These are phyloP conservation scores for Drosophila equinoxialis DNA, from an alignment of 1,140 invertebrate species.

Conservation along the genomic window DNA sequence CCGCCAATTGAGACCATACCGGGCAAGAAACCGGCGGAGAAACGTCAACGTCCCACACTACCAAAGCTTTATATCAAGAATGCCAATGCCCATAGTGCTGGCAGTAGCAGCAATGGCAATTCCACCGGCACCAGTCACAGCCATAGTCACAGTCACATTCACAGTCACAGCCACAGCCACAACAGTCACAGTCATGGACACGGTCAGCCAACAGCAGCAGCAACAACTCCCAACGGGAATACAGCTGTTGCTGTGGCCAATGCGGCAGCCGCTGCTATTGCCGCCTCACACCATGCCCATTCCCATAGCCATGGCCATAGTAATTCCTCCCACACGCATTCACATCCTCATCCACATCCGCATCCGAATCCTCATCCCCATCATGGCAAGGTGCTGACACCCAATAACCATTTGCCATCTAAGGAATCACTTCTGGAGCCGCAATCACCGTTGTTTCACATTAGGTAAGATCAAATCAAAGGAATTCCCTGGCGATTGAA, in stretches of 20 bases:
- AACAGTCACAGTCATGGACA: constrained; percentile 58
- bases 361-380: constrained; percentile 53
- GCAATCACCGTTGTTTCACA: constrained; percentile 82
- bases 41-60: constrained; percentile 85
- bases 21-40: constrained; percentile 88
- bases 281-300: constrained; percentile 57
- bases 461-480: constrained; percentile 57
- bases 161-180: constrained; percentile 57
- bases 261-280: constrained; percentile 57
- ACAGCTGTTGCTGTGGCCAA: constrained; percentile 59
- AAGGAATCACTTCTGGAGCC: constrained; percentile 74
- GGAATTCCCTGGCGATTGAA: neutral
- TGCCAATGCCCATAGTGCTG: constrained; percentile 71
- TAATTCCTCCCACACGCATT: neutral
- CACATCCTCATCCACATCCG: constrained; percentile 37
- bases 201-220: constrained; percentile 35
- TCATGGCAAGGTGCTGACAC: constrained; percentile 78
- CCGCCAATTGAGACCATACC: constrained; percentile 96
- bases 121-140: constrained; percentile 70
- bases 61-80: constrained; percentile 92
- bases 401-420: constrained; percentile 76
- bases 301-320: constrained; percentile 36
- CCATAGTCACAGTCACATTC: constrained; percentile 60
- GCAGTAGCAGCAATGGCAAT: constrained; percentile 78
- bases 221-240: constrained; percentile 37